phyloP scores from a whole-genome alignment of 2,113 vertebrate genomes.

The Poeciliopsis retropinna region DNA sequence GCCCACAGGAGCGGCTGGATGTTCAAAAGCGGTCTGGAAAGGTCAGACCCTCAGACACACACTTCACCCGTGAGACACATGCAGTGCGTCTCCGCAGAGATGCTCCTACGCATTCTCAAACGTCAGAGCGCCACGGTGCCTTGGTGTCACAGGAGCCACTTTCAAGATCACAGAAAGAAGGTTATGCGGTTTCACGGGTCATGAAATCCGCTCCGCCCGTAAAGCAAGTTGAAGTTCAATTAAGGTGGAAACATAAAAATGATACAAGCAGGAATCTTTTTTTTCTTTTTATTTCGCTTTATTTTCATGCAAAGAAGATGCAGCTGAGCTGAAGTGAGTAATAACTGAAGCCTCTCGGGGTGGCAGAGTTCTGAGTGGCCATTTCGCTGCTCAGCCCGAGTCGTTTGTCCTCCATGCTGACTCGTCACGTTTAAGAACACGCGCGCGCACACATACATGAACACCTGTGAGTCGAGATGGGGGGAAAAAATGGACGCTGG shows the following conservation, averaged over 20 bases:
- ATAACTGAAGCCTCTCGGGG: slow-evolving; percentile 21
- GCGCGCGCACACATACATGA: not conserved
- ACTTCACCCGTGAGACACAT: not conserved
- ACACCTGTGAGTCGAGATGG: not conserved
- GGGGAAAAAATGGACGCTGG: not conserved
- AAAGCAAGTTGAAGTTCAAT: slow-evolving; percentile 63
- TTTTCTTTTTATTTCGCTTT: slow-evolving; percentile 31
- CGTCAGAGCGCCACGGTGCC: slow-evolving; percentile 3
- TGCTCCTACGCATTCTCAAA: slow-evolving; percentile 4
- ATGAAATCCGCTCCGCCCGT: slow-evolving; percentile 59
- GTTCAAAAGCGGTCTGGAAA: slow-evolving; percentile 22
- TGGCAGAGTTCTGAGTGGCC: slow-evolving; percentile 26
- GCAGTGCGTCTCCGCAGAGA: not conserved
- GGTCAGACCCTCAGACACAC: slow-evolving; percentile 11
- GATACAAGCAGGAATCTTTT: slow-evolving; percentile 35
- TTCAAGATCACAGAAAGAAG: slow-evolving; percentile 12
- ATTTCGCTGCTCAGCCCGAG: slow-evolving; percentile 16
- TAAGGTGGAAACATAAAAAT: slow-evolving; percentile 66
- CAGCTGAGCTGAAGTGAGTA: slow-evolving; percentile 26
- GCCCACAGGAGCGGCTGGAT: slow-evolving; percentile 7
- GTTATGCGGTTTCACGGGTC: slow-evolving; percentile 55
- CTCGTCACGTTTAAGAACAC: not conserved
- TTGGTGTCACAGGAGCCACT: slow-evolving; percentile 23
- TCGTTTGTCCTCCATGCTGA: slow-evolving; percentile 11
- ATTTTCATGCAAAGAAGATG: slow-evolving; percentile 7